Evolutionary conservation across 2,888 invertebrate species (phyloP), one percentile per base, ranked within the genome.

Genomic region (Chesias legatella): DNA sequence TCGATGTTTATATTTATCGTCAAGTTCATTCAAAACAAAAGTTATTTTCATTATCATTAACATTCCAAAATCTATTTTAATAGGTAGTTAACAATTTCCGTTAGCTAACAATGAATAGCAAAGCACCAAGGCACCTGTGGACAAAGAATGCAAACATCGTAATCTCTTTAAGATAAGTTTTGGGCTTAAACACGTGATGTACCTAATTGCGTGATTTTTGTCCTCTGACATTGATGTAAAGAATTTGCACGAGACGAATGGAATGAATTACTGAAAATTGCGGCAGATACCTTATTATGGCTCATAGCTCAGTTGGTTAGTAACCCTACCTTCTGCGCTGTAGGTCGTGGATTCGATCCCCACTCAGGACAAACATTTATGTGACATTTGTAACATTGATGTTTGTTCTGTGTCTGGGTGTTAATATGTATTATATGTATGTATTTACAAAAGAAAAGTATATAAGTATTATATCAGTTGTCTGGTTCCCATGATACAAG

Each of bases 111-210:
- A 73, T 73, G 13, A 17, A 5, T 17, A 17, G 13, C 13, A 17
- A n/a, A 17, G 13, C 5, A 17, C 13, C 13, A 3, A n/a, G n/a
- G n/a, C n/a, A 17, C 5, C 13, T 17, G 13, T 17, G 60, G 66
- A 57, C 56, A 45, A 69, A 58, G 67, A 64, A 79, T 70, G 78
- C 67, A 75, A 82, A 81, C 79, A 79, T 37, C 54, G 66, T 79
- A 76, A 82, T 82, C 80, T 73, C 10, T 3, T 11, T n/a, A n/a
- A 69, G 81, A 84, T 81, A 81, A 77, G 62, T 67, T 67, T 49
- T 51, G 57, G 53, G 53, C 56, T 60, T 58, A 42, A 50, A 50
- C 73, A 63, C 67, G 73, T 73, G 71, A 67, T 63, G n/a, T n/a
- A n/a, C 40, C 27, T 37, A 21, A 49, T 69, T 69, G 47, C 67